Evolutionary conservation across 2,888 invertebrate genomes (phyloP).

Genomic region (Ormyrus nitidulus): DNA sequence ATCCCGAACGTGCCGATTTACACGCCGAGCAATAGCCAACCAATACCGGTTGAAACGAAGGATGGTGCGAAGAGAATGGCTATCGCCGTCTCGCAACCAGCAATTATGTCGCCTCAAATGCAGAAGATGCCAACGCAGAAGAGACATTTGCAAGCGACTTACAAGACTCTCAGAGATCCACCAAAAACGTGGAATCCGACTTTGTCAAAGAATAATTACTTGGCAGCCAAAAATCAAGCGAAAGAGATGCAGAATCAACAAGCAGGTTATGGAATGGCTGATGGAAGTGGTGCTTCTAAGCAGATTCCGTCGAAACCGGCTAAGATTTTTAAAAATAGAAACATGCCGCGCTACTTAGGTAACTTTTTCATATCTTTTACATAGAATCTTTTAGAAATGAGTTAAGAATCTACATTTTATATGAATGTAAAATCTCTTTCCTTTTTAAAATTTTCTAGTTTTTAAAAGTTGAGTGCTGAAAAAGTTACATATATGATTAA

Average conservation of each 20-base stretch:
- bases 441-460: neutral
- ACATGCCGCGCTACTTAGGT: conserved; percentile 77
- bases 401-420: too few species aligned
- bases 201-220: conserved; percentile 76
- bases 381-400: too few species aligned
- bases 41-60: conserved; percentile 14
- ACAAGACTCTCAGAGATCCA: conserved; percentile 79
- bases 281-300: conserved; percentile 61
- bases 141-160: conserved; percentile 73
- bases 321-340: conserved; percentile 79
- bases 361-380: neutral
- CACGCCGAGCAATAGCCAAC: conserved; percentile 62
- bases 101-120: conserved; percentile 43
- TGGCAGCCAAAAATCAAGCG: conserved; percentile 71
- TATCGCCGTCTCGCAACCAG: conserved; percentile 50
- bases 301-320: conserved; percentile 75
- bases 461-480: too few species aligned
- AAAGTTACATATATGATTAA: too few species aligned
- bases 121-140: conserved; percentile 62
- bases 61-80: conserved; percentile 54
- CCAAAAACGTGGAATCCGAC: conserved; percentile 81
- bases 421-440: neutral
- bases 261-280: conserved; percentile 55
- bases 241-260: conserved; percentile 67
- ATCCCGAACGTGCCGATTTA: conserved; percentile 71